Conservation (phyloP, 2,888 invertebrate genomes). For the Xestoiulus laeticollis region DNA sequence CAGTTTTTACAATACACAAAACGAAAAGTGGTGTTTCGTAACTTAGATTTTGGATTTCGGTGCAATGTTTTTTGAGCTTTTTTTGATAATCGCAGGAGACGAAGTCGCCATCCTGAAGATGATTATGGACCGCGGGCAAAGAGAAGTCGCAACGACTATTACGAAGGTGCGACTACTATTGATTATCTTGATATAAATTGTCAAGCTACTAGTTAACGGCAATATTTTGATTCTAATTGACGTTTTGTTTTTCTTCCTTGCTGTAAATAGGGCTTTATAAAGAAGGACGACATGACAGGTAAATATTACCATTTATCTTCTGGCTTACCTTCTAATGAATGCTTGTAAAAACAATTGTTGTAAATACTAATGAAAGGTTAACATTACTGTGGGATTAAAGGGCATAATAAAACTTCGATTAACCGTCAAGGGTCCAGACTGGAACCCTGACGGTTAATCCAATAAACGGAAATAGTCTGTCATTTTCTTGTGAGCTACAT, state of each 20-base stretch:
- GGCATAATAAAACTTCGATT: too few relatives aligned
- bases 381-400: too few relatives aligned
- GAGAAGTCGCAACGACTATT: constrained; percentile 57
- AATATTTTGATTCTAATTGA: not conserved
- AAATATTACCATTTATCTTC: not conserved
- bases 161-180: constrained; percentile 56
- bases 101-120: constrained; percentile 55
- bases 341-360: too few relatives aligned
- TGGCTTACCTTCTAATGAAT: too few relatives aligned
- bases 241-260: constrained; percentile 45
- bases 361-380: too few relatives aligned
- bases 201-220: not conserved
- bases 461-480: too few relatives aligned
- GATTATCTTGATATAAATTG: not conserved
- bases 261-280: constrained; percentile 51
- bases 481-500: too few relatives aligned
- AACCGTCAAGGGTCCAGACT: too few relatives aligned
- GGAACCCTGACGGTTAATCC: too few relatives aligned
- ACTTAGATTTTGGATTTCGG: not conserved
- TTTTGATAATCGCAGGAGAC: constrained; percentile 56
- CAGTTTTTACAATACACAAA: not conserved
- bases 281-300: constrained; percentile 54
- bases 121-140: constrained; percentile 57
- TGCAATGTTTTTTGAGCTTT: constrained; percentile 14
- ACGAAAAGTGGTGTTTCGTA: not conserved